Conservation (phyloP, 2,797 vertebrate genomes). For the Anableps anableps region DNA sequence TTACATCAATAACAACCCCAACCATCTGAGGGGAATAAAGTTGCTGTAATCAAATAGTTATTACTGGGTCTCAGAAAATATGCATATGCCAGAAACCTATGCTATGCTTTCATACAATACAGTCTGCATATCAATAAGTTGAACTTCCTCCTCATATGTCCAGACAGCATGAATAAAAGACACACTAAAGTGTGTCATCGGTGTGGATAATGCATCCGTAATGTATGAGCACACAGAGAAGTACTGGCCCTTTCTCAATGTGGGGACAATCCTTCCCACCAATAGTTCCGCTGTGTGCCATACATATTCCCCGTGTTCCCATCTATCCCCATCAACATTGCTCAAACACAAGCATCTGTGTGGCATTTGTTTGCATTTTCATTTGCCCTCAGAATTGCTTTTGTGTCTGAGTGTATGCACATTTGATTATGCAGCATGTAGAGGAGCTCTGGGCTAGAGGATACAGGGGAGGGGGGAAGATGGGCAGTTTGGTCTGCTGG, state of each 20-base stretch:
- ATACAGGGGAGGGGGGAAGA: constrained; percentile 24
- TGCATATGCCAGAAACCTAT: constrained; percentile 13
- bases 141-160: constrained; percentile 11
- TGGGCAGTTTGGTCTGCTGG: constrained; percentile 51
- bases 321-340: constrained; percentile 31
- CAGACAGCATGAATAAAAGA: constrained; percentile 19
- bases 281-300: constrained; percentile 40
- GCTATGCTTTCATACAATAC: constrained; percentile 15
- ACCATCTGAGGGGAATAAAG: constrained; percentile 1
- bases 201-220: constrained; percentile 16
- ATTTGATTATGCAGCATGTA: constrained; percentile 35
- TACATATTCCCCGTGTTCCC: constrained; percentile 18
- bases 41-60: neutral
- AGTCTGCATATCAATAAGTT: constrained; percentile 29
- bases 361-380: constrained; percentile 57
- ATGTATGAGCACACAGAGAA: constrained; percentile 19
- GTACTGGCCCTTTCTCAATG: constrained; percentile 28
- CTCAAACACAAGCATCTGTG: constrained; percentile 58
- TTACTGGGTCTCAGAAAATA: neutral
- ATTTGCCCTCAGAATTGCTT: constrained; percentile 60
- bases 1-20: neutral
- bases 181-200: constrained; percentile 43
- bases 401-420: constrained; percentile 59
- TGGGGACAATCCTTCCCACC: constrained; percentile 47
- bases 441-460: constrained; percentile 40